A percentile compares a stretch with the other conserved stretches of the same genome.
These are phyloP conservation scores for Polypedilum vanderplanki DNA, from an alignment of 1,140 invertebrate genomes.

Conservation along the genomic window DNA sequence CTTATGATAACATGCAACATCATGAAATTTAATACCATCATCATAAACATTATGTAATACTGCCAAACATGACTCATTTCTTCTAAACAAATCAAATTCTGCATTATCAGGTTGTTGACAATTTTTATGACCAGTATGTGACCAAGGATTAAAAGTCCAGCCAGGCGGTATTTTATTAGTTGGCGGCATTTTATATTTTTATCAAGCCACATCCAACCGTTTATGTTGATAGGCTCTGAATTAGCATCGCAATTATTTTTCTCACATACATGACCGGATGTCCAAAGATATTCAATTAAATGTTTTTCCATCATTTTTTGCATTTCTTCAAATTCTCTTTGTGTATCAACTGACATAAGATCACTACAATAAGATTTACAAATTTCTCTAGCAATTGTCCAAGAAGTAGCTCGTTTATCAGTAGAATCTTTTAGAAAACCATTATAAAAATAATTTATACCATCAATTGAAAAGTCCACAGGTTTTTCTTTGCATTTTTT, in stretches of 20 bases:
- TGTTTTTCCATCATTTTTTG: background rate
- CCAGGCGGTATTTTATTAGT: background rate
- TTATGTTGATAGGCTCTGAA: background rate
- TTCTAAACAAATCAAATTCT: background rate
- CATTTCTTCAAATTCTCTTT: background rate
- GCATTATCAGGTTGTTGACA: slow-evolving; percentile 14
- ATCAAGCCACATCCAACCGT: background rate
- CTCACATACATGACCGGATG: slow-evolving; percentile 11
- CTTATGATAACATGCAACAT: slow-evolving; percentile 51
- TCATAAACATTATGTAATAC: slow-evolving; percentile 50
- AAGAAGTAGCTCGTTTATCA: background rate
- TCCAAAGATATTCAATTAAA: slow-evolving; percentile 3
- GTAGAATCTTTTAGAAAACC: background rate
- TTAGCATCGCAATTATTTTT: background rate
- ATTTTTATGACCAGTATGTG: background rate
- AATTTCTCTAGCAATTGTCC: background rate
- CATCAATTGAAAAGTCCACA: background rate
- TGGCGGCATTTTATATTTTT: background rate
- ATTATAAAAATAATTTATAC: background rate
- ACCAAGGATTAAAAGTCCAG: background rate
- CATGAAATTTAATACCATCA: slow-evolving; percentile 50
- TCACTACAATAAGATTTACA: background rate
- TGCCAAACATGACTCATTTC: slow-evolving; percentile 46
- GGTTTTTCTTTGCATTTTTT: background rate
- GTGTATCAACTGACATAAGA: background rate